phyloP scores from a whole-genome alignment of 30 jellyfish, hydroid and myxozoan genomes.

The Hydractinia echinata region DNA sequence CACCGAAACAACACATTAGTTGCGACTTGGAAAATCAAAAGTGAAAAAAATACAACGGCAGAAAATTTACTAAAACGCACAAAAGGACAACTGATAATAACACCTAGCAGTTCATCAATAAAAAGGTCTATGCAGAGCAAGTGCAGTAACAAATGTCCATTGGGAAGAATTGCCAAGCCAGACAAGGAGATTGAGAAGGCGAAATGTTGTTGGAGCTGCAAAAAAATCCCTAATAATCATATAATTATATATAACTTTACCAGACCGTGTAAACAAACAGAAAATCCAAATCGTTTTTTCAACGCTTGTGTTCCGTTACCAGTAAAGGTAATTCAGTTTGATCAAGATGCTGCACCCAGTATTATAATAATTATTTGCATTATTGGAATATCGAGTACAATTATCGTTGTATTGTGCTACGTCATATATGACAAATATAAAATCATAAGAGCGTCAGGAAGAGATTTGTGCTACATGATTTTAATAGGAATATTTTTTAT shows the following conservation, averaged over 20 bases:
- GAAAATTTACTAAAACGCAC: background rate
- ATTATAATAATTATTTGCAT: background rate
- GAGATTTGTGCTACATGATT: constrained; percentile 64
- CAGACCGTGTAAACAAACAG: background rate
- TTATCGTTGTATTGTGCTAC: too few species aligned
- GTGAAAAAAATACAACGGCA: background rate
- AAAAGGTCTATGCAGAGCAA: background rate
- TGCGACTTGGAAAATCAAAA: background rate
- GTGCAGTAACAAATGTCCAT: background rate
- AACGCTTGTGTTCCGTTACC: background rate
- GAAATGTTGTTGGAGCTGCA: background rate
- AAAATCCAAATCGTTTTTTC: background rate
- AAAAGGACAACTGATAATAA: background rate
- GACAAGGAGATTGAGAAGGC: background rate
- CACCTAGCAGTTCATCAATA: too few species aligned
- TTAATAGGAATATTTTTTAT: constrained; percentile 50
- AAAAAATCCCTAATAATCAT: background rate
- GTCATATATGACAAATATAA: constrained; percentile 37
- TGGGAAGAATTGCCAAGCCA: background rate
- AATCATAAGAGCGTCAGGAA: constrained; percentile 70
- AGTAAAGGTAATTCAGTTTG: background rate
- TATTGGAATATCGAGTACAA: too few species aligned
- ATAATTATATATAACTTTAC: background rate
- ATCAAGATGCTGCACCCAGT: background rate
- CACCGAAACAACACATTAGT: background rate